A percentile compares a stretch with the other conserved stretches of the same genome.
phyloP scores from a whole-genome alignment of 2,888 invertebrate genomes.

The Teleiodes luculella region DNA sequence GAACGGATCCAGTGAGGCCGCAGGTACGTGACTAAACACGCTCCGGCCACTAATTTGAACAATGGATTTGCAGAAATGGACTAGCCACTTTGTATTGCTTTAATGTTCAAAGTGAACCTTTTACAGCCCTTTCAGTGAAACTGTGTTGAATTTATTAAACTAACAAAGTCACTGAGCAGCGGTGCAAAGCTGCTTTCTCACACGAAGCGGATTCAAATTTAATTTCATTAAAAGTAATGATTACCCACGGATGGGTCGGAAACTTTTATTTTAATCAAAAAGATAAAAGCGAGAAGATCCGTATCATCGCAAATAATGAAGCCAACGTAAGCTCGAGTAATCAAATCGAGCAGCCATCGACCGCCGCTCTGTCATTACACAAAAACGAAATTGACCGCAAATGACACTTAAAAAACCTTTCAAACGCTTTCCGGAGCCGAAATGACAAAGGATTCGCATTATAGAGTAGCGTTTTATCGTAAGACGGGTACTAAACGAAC shows the following conservation, averaged over 20 bases:
- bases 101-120: constrained; percentile 33
- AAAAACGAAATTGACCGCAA: constrained; percentile 44
- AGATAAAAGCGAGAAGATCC: constrained; percentile 55
- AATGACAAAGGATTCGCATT: constrained; percentile 64
- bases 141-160: constrained; percentile 37
- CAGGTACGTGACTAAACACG: constrained; percentile 58
- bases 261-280: constrained; percentile 37
- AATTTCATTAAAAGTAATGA: constrained; percentile 49
- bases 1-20: constrained; percentile 4
- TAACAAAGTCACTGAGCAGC: constrained; percentile 27
- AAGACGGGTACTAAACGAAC: constrained; percentile 54
- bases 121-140: constrained; percentile 28
- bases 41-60: constrained; percentile 54
- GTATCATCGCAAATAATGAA: constrained; percentile 75
- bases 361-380: constrained; percentile 62
- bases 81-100: constrained; percentile 39
- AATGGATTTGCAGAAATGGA: constrained; percentile 48
- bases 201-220: constrained; percentile 21
- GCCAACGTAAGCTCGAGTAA: constrained; percentile 42
- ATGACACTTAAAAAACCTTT: constrained; percentile 40
- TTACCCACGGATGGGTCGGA: constrained; percentile 32
- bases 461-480: constrained; percentile 58
- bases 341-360: constrained; percentile 44
- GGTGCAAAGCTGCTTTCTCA: constrained; percentile 20
- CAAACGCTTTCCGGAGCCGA: constrained; percentile 42